These are phyloP conservation scores for Drosophila ohnishii DNA, from an alignment of 1,140 invertebrate species.

Conservation along the genomic window DNA sequence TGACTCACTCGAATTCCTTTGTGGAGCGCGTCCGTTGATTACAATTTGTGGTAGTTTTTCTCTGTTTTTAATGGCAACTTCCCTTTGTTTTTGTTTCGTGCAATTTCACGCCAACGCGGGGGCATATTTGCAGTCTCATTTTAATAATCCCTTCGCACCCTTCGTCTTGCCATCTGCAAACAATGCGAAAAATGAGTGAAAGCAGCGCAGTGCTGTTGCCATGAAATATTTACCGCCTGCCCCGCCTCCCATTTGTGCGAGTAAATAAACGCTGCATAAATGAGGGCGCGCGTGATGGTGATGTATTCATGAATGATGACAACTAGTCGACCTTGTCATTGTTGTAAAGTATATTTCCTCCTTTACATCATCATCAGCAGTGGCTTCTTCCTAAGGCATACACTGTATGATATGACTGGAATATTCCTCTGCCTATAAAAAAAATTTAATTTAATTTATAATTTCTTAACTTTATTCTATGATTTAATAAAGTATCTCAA, in stretches of 20 bases:
- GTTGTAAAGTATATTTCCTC: slow-evolving; percentile 15
- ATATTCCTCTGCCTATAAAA: background rate
- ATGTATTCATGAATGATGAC: slow-evolving; percentile 53
- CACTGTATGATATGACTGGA: too few species aligned
- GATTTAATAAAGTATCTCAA: background rate
- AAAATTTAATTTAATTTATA: background rate
- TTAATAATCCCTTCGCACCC: slow-evolving; percentile 45
- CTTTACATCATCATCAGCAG: background rate
- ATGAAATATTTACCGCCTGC: slow-evolving; percentile 50
- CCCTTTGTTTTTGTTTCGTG: slow-evolving; percentile 29
- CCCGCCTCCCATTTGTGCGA: slow-evolving; percentile 18
- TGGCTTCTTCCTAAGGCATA: background rate
- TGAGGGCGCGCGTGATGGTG: slow-evolving; percentile 50
- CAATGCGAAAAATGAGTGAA: slow-evolving; percentile 33
- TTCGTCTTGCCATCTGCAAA: slow-evolving; percentile 23
- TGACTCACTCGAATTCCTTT: slow-evolving; percentile 33
- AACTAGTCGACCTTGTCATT: slow-evolving; percentile 50
- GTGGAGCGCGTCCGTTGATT: slow-evolving; percentile 30
- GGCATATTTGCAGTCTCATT: slow-evolving; percentile 49
- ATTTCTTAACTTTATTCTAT: background rate
- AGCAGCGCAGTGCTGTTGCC: slow-evolving; percentile 34
- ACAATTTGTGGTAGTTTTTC: slow-evolving; percentile 41
- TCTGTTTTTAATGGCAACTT: slow-evolving; percentile 14
- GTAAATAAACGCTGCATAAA: slow-evolving; percentile 62
- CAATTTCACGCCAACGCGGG: slow-evolving; percentile 47